These are phyloP conservation scores for Syrphus vitripennis DNA, from an alignment of 2,888 invertebrate species.

Conservation along the genomic window DNA sequence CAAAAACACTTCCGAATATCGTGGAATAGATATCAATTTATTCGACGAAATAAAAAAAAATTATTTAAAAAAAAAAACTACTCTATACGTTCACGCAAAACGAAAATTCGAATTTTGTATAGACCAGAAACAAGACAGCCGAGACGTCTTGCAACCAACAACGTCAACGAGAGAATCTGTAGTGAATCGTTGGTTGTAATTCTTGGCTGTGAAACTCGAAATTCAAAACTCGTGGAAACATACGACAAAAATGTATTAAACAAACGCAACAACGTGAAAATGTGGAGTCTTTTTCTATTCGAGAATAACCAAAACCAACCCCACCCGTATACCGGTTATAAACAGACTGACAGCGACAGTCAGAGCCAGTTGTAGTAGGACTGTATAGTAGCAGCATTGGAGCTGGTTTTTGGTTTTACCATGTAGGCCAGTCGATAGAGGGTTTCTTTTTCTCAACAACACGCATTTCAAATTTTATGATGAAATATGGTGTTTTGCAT, in stretches of 20 bases:
- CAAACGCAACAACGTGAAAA: constrained; percentile 32
- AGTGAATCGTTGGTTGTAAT: not conserved
- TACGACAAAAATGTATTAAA: not conserved
- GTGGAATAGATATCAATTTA: not conserved
- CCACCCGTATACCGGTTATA: constrained; percentile 71
- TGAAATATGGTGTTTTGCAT: too few species aligned
- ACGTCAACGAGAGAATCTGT: not conserved
- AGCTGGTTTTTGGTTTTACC: constrained; percentile 53
- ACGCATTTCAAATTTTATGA: too few species aligned
- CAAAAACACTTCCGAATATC: not conserved
- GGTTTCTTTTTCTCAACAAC: too few species aligned
- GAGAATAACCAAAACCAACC: constrained; percentile 39
- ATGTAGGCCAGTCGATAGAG: too few species aligned
- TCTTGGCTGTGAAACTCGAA: not conserved
- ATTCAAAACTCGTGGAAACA: not conserved
- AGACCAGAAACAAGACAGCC: not conserved
- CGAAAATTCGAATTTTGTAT: not conserved
- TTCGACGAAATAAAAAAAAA: not conserved
- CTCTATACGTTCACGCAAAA: constrained; percentile 29
- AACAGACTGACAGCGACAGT: constrained; percentile 60
- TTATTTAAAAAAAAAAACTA: not conserved
- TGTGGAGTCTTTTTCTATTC: constrained; percentile 46
- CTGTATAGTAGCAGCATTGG: not conserved
- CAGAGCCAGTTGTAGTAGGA: constrained; percentile 21
- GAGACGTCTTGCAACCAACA: not conserved